Conservation (phyloP, 2,888 invertebrate genomes). For the Pachycephus smyrnensis region DNA sequence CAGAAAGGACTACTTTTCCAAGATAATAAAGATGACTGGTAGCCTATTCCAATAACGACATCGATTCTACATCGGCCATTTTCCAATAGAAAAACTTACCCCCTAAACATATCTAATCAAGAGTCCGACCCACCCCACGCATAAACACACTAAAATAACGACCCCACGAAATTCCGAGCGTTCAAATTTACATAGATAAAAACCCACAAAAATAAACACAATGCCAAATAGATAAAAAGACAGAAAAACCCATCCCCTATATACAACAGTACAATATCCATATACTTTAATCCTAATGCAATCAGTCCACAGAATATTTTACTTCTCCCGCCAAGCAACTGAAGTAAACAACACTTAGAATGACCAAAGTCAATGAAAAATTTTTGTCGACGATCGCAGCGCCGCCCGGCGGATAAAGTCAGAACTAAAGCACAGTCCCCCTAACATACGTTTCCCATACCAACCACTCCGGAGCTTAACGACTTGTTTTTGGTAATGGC, state of each 20-base stretch:
- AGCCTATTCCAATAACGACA: neutral
- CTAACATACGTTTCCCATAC: neutral
- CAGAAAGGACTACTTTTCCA: neutral
- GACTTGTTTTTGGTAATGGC: constrained; percentile 4
- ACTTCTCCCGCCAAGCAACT: neutral
- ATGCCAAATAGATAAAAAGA: neutral
- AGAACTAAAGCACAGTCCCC: neutral
- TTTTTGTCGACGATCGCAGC: neutral
- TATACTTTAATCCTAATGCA: no score
- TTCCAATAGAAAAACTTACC: neutral
- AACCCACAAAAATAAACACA: neutral
- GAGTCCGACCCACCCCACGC: neutral
- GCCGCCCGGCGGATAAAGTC: neutral
- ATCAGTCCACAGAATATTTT: neutral
- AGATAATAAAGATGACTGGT: neutral
- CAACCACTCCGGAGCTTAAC: neutral
- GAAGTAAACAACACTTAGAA: neutral
- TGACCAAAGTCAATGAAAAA: neutral
- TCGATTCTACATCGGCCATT: neutral
- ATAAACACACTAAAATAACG: neutral
- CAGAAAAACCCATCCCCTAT: no score
- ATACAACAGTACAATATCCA: neutral
- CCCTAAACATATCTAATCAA: neutral
- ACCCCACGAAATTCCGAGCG: neutral
- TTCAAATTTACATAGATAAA: neutral